phyloP scores from a whole-genome alignment of 2,888 invertebrate genomes.

The Nephrotoma appendiculata region DNA sequence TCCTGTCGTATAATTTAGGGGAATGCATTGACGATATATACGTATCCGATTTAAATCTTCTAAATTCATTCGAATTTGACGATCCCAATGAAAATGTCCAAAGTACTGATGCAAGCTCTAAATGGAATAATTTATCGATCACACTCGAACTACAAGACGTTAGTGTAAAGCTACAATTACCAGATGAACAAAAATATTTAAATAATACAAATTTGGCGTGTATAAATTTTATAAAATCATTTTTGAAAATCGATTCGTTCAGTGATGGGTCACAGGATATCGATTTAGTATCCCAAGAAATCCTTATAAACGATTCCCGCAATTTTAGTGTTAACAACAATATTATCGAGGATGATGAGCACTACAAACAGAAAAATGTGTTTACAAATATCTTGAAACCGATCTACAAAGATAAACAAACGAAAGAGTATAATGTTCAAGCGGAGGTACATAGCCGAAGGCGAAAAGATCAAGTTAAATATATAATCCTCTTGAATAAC shows the following conservation, averaged over 20 bases:
- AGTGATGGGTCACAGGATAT: constrained; percentile 84
- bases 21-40: constrained; percentile 60
- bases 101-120: background rate
- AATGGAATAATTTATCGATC: constrained; percentile 64
- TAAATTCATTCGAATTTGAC: constrained; percentile 21
- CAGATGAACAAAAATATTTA: constrained; percentile 3
- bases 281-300: constrained; percentile 77
- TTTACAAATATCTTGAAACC: constrained; percentile 82
- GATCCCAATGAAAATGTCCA: constrained; percentile 16
- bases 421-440: constrained; percentile 39
- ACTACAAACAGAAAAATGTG: constrained; percentile 46
- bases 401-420: constrained; percentile 38
- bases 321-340: constrained; percentile 4
- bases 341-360: background rate
- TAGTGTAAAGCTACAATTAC: constrained; percentile 47
- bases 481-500: constrained; percentile 82
- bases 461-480: constrained; percentile 52
- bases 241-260: constrained; percentile 68
- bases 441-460: constrained; percentile 62
- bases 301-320: constrained; percentile 27
- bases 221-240: constrained; percentile 83
- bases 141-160: constrained; percentile 78
- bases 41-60: constrained; percentile 5
- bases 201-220: constrained; percentile 49
- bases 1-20: constrained; percentile 79